A percentile compares a stretch with the other conserved stretches of the same genome.
These are phyloP conservation scores for Trachythela sp. DNA, from an alignment of 64 coral and sea anemone species.

Conservation along the genomic window DNA sequence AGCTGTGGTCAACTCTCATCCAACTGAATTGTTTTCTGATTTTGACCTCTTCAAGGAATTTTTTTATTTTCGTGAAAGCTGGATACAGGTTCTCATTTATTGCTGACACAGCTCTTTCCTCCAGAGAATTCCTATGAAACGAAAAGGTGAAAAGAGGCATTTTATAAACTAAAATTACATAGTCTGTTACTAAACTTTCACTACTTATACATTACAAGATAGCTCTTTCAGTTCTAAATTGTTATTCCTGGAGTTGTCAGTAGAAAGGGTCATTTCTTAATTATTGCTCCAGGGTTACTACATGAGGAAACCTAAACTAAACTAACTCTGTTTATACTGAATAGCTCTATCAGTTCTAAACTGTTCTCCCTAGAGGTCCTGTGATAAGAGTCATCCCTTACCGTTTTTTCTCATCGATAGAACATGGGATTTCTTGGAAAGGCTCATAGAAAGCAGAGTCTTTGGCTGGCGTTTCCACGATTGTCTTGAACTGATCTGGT, in stretches of 20 bases:
- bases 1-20: too few species aligned
- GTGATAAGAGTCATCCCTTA: not conserved
- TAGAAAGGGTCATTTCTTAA: not conserved
- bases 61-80: not conserved
- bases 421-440: not conserved
- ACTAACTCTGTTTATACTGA: too few species aligned
- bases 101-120: not conserved
- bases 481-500: not conserved
- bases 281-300: too few species aligned
- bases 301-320: too few species aligned
- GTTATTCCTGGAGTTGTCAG: not conserved
- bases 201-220: too few species aligned
- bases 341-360: too few species aligned
- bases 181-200: too few species aligned
- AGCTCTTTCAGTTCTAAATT: too few species aligned
- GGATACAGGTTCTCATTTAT: not conserved
- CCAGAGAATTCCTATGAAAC: not conserved
- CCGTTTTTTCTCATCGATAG: not conserved
- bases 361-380: not conserved
- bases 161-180: too few species aligned
- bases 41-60: not conserved
- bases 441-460: not conserved
- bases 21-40: not conserved
- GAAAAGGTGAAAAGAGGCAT: not conserved
- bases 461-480: not conserved